phyloP scores from a whole-genome alignment of 2,797 vertebrate species.

The Sebastiscus albofasciatus region DNA sequence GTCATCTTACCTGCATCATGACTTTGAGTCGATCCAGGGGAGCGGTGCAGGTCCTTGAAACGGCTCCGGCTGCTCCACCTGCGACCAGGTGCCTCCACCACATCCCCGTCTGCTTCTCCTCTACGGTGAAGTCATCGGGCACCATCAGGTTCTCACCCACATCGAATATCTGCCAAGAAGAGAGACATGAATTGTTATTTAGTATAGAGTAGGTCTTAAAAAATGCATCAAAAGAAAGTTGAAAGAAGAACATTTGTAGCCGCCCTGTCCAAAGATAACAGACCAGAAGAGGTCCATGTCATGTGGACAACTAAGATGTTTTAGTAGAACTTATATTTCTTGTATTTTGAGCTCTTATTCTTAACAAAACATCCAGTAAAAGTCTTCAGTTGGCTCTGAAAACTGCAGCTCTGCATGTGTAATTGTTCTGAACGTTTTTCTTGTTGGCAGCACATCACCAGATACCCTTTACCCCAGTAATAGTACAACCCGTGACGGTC shows the following conservation, averaged over 20 bases:
- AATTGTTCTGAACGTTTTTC: neutral
- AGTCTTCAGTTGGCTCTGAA: neutral
- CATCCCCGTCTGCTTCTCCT: constrained; percentile 94
- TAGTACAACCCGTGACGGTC: neutral
- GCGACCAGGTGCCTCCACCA: constrained; percentile 97
- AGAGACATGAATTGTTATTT: neutral
- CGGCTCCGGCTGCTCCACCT: constrained; percentile 91
- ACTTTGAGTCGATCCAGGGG: constrained; percentile 96
- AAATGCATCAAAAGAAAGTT: neutral
- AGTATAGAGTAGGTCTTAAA: neutral
- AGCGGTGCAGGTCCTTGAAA: constrained; percentile 94
- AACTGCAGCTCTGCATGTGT: neutral
- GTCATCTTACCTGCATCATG: constrained; percentile 91
- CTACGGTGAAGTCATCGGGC: constrained; percentile 93
- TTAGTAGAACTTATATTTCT: neutral
- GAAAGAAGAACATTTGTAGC: neutral
- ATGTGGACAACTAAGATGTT: neutral
- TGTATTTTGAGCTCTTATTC: neutral
- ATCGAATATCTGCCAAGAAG: constrained; percentile 89
- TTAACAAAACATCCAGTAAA: neutral
- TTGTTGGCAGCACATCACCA: neutral
- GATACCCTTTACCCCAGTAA: neutral
- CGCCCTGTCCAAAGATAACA: too few species aligned
- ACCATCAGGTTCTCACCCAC: constrained; percentile 95
- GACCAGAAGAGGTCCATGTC: neutral